Base-by-base conservation (phyloP, 2,888 invertebrate species). In the Rhagium mordax region DNA sequence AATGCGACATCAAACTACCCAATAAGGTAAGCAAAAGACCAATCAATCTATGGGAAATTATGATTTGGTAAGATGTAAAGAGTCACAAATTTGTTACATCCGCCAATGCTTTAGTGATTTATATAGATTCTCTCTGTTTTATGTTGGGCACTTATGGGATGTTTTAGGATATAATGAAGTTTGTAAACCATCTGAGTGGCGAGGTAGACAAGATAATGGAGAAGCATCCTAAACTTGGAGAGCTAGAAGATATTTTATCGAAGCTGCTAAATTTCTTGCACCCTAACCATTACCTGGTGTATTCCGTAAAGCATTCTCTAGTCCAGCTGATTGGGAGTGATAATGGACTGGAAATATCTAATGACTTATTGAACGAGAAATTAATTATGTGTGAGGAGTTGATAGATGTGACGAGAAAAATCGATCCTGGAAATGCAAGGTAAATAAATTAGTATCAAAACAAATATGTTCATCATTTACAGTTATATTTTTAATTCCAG, bases 251-350 rank as follows among this genome's bases (percentile, higher is more conserved):
- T 1, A 92, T 94, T 74, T 88, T 94, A 61, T 86, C 88, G 13
- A 92, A 91, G 78, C 91, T 93, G 81, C 89, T 90, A 65, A 89
- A 90, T 68, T 90, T 91, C 5, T 84, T 94, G 68, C 94, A 94
- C 84, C 90, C 92, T 0, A 91, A 88, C 49, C 94, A 94, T 81
- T 92, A 91, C 81, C 91, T 94, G 78, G 88, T 93, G 0, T 85
- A 94, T 16, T 91, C 93, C 83, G 91, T 93, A 0, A 94, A 94
- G 83, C 91, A 93, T 83, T 92, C 92, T 2, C 86, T 94, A 41
- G 89, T 91, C 60, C 94, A 94, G 85, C 89, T 94, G 76, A 94
- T 94, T 83, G 93, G 93, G 18, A 92, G 91, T 82, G 92, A 94
- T 0, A 93, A 93, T 21, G 88, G 87, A 1, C 86, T 91, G 0